Conservation (phyloP, 2,113 vertebrate genomes). For the Takifugu bimaculatus region DNA sequence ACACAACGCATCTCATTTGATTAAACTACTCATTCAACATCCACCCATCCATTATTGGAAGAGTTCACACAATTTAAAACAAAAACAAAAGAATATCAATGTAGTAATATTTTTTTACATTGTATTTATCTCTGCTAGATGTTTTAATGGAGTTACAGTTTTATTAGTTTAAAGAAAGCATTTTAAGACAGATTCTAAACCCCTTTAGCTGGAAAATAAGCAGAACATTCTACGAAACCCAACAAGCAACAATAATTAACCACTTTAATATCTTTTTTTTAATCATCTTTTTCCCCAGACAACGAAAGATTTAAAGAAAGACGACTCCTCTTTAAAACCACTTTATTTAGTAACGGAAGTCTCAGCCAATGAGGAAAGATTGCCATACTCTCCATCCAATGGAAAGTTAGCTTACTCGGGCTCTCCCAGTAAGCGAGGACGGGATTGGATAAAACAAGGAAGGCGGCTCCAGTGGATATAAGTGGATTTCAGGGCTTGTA, state of each 20-base stretch:
- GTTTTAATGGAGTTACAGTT: too few relatives aligned
- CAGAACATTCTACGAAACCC: too few relatives aligned
- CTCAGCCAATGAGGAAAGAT: constrained; percentile 66
- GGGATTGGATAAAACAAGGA: constrained; percentile 44
- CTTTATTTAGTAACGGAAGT: constrained; percentile 77
- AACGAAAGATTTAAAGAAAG: constrained; percentile 14
- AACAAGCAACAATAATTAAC: neutral
- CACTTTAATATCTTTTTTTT: neutral
- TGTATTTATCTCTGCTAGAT: too few relatives aligned
- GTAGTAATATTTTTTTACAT: too few relatives aligned
- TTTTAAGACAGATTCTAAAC: too few relatives aligned
- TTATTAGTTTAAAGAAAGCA: too few relatives aligned
- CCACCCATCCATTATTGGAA: too few relatives aligned
- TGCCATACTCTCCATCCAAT: constrained; percentile 63
- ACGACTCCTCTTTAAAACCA: constrained; percentile 39
- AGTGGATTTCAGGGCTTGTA: constrained; percentile 75
- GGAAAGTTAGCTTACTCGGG: constrained; percentile 36
- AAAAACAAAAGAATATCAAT: too few relatives aligned
- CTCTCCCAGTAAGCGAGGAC: constrained; percentile 25
- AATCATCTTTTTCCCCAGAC: neutral
- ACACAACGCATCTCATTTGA: too few relatives aligned
- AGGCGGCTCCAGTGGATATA: constrained; percentile 55
- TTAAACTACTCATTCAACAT: too few relatives aligned
- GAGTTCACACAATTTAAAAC: too few relatives aligned
- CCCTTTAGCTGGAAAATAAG: too few relatives aligned